Evolutionary conservation across 2,888 invertebrate genomes (phyloP), one percentile per base, ranked within the genome.

Genomic region (Pyrochroa serraticornis): DNA sequence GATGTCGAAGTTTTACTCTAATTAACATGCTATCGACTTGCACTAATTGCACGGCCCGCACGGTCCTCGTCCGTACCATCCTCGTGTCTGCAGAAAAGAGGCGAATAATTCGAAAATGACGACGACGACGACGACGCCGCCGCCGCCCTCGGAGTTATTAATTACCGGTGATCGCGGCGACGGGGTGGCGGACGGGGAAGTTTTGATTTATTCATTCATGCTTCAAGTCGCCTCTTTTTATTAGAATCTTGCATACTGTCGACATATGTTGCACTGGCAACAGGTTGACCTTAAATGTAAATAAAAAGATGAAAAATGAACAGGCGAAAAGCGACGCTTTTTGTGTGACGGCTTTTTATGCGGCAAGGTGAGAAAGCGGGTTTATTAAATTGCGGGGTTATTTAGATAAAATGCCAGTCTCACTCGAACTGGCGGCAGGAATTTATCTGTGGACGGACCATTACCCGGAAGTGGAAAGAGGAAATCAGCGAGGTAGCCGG

Each of bases 271-370:
- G 42, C 48, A 56, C 41, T 53, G 60, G 64, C 67, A 67, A 67
- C 67, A 65, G 67, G 67, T 67, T 63, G 67, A 64, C 62, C 62
- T 57, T 62, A 63, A 53, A 58, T 58, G 56, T 54, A 55, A 59
- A 61, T 60, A 58, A 58, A 64, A 64, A 66, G 63, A 63, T 58
- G 59, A 62, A 64, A 64, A 61, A 63, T 63, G 63, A 63, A 60
- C 57, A 49, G 54, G 55, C 51, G 54, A 55, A 41, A 48, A 55
- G 43, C 41, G 43, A 37, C 47, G 42, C 41, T 45, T 39, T 9
- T 39, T 39, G 8, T 39, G 39, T 8, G 39, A 39, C 10, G 6
- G 10, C 35, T 35, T 52, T 52, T 52, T 52, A 41, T 39, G 34
- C 10, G 44, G 42, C 31, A 46, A 53, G 46, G 46, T 53, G 53